These are phyloP conservation scores for Protosalanx chinensis DNA, from an alignment of 2,797 vertebrate genomes.

Conservation along the genomic window DNA sequence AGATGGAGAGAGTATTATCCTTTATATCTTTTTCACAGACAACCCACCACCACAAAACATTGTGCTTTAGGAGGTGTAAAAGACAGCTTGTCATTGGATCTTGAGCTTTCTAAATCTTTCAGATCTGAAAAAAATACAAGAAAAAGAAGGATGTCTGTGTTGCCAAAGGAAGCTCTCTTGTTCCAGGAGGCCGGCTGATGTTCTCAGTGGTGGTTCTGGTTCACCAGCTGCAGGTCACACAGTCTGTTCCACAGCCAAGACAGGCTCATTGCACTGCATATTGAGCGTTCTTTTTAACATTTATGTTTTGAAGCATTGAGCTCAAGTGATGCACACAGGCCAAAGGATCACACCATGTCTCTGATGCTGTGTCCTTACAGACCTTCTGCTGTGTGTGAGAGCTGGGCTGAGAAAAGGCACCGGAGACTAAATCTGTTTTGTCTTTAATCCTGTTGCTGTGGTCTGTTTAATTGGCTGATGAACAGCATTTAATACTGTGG, in stretches of 20 bases:
- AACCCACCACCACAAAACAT: background rate
- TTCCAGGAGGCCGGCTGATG: constrained; percentile 49
- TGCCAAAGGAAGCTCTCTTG: constrained; percentile 24
- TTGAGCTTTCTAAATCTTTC: background rate
- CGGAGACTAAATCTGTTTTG: background rate
- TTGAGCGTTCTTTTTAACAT: constrained; percentile 65
- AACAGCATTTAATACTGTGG: constrained; percentile 20
- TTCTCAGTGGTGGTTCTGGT: constrained; percentile 37
- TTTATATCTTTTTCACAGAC: background rate
- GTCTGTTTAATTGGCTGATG: background rate
- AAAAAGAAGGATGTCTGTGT: too few relatives aligned
- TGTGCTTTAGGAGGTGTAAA: background rate
- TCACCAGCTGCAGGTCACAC: constrained; percentile 52
- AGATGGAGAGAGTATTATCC: background rate
- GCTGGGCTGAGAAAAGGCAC: background rate
- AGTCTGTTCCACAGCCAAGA: constrained; percentile 40
- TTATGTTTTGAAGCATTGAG: constrained; percentile 72
- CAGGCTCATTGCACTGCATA: constrained; percentile 69
- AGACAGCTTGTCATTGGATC: background rate
- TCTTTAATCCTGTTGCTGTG: background rate
- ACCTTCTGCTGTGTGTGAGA: background rate
- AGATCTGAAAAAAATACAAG: too few relatives aligned
- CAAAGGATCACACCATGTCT: constrained; percentile 35
- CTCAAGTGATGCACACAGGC: constrained; percentile 65
- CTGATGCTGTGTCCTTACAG: too few relatives aligned